Evolutionary conservation across 2,113 vertebrate genomes (phyloP), one percentile per base, ranked within the genome.

Genomic region (Micronycteris hirsuta): DNA sequence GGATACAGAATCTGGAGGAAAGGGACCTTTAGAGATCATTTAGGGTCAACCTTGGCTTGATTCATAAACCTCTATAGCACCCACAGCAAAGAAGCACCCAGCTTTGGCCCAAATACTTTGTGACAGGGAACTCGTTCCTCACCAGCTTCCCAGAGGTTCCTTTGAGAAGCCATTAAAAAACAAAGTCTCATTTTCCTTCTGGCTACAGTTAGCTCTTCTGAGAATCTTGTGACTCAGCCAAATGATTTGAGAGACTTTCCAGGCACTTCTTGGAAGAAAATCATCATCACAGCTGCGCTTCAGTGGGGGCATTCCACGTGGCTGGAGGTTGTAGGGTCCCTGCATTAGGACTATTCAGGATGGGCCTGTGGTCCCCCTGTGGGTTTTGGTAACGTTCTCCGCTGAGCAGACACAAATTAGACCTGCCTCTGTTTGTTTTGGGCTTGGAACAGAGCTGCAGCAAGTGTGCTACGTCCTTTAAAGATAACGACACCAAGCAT

Each of bases 401-500:
- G 71, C 65, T 41, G 45, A 95, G 54, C 91, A 76, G 71, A 88
- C 49, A 6, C 10, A 73, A 96, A 81, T 36, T 31, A 70, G 65
- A 43, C 63, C 93, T 93, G 93, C 90, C 71, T 94, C 56, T 97
- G 5, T 97, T 82, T 98, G 38, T 97, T 97, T 92, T 91, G 97
- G 85, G 81, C 63, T 96, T 92, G 97, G 36, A 95, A 95, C 97
- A 99, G 99, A 99, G 98, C 96, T 99, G 99, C 98, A 98, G 98
- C 95, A 99, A 99, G 96, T 99, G 99, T 94, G 98, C 98, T 5
- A 98, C 97, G 0, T 98, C 98, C 87, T 99, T 99, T 97, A 99
- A 99, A 98, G 98, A 99, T 61, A 99, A 99, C 0, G 99, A 99
- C 98, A 99, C 99, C 3, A 99, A 99, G 98, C 99, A 99, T 94